Evolutionary conservation across 2,888 invertebrate species (phyloP).

Genomic region (Epirrhoe alternata): DNA sequence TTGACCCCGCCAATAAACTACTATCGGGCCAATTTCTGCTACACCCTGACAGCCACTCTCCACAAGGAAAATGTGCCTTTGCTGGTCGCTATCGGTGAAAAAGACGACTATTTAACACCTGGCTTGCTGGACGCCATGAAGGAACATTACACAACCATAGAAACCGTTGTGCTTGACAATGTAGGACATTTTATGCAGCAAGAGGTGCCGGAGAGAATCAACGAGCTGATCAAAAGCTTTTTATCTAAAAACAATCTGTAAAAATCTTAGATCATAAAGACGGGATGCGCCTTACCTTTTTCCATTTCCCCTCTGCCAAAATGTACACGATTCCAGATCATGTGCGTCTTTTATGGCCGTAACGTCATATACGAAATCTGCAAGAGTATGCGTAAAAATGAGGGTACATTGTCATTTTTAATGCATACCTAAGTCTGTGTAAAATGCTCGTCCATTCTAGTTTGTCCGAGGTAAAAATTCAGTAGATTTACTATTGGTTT

Average conservation of each 20-base stretch:
- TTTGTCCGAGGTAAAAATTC: too few species aligned
- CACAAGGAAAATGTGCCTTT: conserved; percentile 70
- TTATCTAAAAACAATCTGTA: conserved; percentile 65
- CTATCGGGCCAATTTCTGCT: conserved; percentile 79
- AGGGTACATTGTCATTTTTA: too few species aligned
- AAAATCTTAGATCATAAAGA: too few species aligned
- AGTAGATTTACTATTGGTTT: too few species aligned
- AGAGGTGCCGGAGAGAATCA: conserved; percentile 81
- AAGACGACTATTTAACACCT: conserved; percentile 69
- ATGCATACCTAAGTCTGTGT: too few species aligned
- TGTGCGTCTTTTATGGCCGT: too few species aligned
- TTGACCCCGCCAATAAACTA: conserved; percentile 84
- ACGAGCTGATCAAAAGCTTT: conserved; percentile 80
- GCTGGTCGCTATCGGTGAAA: conserved; percentile 72
- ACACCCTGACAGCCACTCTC: conserved; percentile 53
- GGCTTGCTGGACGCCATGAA: conserved; percentile 64
- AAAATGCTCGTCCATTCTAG: too few species aligned
- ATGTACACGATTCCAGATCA: too few species aligned
- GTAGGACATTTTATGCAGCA: conserved; percentile 84
- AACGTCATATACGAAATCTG: too few species aligned
- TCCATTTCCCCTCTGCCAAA: too few species aligned
- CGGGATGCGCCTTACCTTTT: too few species aligned
- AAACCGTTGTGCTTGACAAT: conserved; percentile 71
- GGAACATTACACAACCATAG: conserved; percentile 69
- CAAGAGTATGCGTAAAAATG: too few species aligned